A percentile compares a stretch with the other conserved stretches of the same genome.
Evolutionary conservation across 2,888 invertebrate genomes (phyloP).

Genomic region (Syrphus vitripennis): DNA sequence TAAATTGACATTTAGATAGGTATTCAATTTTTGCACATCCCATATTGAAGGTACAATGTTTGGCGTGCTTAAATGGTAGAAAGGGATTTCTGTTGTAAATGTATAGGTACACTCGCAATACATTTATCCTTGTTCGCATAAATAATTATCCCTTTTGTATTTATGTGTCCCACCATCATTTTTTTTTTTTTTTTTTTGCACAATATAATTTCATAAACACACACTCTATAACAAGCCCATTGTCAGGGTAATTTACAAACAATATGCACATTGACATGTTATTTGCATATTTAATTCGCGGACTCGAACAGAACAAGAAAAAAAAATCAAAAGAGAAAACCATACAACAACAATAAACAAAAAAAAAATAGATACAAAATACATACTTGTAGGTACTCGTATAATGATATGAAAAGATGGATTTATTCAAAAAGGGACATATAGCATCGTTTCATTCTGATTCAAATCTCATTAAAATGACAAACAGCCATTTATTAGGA

Average conservation of each 20-base stretch:
- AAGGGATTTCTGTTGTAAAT: not conserved
- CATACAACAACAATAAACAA: not conserved
- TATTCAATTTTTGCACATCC: slow-evolving; percentile 6
- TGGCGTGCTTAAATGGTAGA: not conserved
- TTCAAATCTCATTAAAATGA: slow-evolving; percentile 59
- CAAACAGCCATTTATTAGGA: slow-evolving; percentile 48
- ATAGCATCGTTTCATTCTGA: slow-evolving; percentile 58
- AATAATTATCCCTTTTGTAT: slow-evolving; percentile 30
- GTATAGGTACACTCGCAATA: not conserved
- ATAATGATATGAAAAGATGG: not conserved
- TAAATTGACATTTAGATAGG: not conserved
- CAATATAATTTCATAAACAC: slow-evolving; percentile 61
- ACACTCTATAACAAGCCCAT: slow-evolving; percentile 53
- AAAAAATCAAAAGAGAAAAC: not conserved
- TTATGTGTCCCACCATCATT: slow-evolving; percentile 27
- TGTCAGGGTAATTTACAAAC: slow-evolving; percentile 70
- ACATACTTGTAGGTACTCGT: too few species aligned
- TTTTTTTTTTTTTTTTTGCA: slow-evolving; percentile 27
- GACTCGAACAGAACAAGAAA: not conserved
- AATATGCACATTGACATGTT: slow-evolving; percentile 68
- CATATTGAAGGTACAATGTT: not conserved
- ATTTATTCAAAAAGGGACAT: slow-evolving; percentile 36
- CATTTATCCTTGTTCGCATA: slow-evolving; percentile 1
- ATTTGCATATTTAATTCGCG: slow-evolving; percentile 66
- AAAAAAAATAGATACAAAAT: not conserved